phyloP scores from a whole-genome alignment of 2,888 invertebrate genomes.

The Eurytoma adleriae region DNA sequence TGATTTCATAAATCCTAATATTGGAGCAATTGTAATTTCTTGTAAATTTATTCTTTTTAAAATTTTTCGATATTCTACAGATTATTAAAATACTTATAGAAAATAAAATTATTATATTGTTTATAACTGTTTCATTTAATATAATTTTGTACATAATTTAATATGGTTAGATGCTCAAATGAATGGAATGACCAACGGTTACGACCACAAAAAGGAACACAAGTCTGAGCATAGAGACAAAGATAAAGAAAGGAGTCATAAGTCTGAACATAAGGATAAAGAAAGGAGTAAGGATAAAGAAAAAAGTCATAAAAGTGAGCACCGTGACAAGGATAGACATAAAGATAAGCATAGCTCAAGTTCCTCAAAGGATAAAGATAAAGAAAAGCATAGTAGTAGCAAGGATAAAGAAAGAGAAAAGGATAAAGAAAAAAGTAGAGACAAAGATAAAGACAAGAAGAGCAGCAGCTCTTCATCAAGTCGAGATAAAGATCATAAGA shows the following conservation, averaged over 20 bases:
- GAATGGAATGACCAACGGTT: slow-evolving; percentile 90
- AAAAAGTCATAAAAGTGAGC: slow-evolving; percentile 75
- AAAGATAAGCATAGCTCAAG: slow-evolving; percentile 71
- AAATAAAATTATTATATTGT: no score
- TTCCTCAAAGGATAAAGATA: slow-evolving; percentile 76
- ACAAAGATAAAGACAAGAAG: slow-evolving; percentile 79
- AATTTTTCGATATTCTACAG: no score
- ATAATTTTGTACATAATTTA: slow-evolving; percentile 9
- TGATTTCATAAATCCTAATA: no score
- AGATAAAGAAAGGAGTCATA: slow-evolving; percentile 75
- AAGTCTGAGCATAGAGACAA: slow-evolving; percentile 79
- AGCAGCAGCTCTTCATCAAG: slow-evolving; percentile 77
- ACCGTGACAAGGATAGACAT: slow-evolving; percentile 81
- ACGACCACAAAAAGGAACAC: slow-evolving; percentile 79
- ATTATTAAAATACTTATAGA: no score
- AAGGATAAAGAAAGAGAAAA: slow-evolving; percentile 68
- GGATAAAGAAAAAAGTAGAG: slow-evolving; percentile 72
- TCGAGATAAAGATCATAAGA: slow-evolving; percentile 75
- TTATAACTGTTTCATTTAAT: not conserved
- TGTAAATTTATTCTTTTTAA: no score
- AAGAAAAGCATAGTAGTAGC: slow-evolving; percentile 74
- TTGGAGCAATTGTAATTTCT: not conserved
- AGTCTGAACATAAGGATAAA: slow-evolving; percentile 75
- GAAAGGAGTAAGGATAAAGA: slow-evolving; percentile 81
- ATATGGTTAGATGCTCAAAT: slow-evolving; percentile 77